Conservation (phyloP, 35 echinoderm and acorn worm species). For the Lytechinus variegatus region DNA sequence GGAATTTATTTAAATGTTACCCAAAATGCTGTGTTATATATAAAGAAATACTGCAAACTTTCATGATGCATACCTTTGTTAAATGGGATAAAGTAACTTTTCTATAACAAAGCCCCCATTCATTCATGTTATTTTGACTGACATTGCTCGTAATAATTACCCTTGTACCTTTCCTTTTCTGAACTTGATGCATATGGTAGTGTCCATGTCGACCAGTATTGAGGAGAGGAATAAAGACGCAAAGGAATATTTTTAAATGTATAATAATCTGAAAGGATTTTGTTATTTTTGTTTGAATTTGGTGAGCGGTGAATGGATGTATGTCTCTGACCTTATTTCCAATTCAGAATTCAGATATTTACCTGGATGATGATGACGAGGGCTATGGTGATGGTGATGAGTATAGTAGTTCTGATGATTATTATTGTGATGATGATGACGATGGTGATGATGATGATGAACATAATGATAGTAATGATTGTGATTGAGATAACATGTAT, state of each 20-base stretch:
- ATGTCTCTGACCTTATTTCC: neutral
- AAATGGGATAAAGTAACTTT: neutral
- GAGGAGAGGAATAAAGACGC: neutral
- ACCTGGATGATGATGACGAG: neutral
- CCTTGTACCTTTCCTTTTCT: neutral
- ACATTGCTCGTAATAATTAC: neutral
- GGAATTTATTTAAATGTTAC: neutral
- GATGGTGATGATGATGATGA: neutral
- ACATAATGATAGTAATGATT: neutral
- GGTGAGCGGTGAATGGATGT: neutral
- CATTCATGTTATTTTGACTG: neutral
- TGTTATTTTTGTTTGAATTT: neutral
- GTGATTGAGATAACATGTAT: neutral
- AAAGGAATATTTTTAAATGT: constrained; percentile 15
- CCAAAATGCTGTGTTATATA: neutral
- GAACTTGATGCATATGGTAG: neutral
- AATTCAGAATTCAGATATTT: neutral
- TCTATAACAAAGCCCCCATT: neutral
- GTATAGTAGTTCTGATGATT: neutral
- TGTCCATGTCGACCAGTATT: neutral
- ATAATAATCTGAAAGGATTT: neutral
- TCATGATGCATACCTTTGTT: neutral
- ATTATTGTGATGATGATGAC: neutral
- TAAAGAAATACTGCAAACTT: neutral
- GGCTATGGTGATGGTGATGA: neutral